phyloP scores from a whole-genome alignment of 2,888 invertebrate genomes.

The Endotricha flammealis region DNA sequence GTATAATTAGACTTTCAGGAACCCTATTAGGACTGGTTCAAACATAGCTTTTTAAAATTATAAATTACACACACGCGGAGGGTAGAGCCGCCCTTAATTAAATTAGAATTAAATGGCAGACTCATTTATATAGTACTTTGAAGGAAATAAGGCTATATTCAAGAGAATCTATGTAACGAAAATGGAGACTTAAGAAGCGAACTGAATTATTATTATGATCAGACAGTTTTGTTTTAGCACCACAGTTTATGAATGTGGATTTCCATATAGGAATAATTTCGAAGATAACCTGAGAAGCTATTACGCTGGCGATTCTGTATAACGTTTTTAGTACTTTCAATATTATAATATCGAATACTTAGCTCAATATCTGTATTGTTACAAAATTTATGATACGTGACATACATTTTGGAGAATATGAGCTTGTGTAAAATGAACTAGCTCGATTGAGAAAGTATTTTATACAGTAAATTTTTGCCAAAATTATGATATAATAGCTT shows the following conservation, averaged over 20 bases:
- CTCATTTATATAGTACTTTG: not conserved
- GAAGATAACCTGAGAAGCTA: not conserved
- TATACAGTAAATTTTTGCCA: too few species aligned
- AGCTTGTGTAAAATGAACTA: too few species aligned
- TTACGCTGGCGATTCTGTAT: too few species aligned
- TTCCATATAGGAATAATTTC: conserved; percentile 8
- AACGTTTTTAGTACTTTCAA: too few species aligned
- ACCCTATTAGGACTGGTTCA: too few species aligned
- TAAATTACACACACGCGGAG: not conserved
- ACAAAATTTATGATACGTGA: too few species aligned
- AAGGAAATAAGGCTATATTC: conserved; percentile 2
- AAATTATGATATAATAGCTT: too few species aligned
- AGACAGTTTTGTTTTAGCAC: conserved; percentile 9
- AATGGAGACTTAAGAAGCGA: conserved; percentile 9
- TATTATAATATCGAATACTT: too few species aligned
- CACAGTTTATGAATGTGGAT: conserved; percentile 5
- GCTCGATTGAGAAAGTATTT: too few species aligned
- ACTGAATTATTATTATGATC: conserved; percentile 10
- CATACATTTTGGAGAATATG: too few species aligned
- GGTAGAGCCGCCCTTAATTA: not conserved
- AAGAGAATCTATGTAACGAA: conserved; percentile 5
- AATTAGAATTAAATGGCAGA: not conserved
- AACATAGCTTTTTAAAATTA: not conserved
- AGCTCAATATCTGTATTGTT: too few species aligned
- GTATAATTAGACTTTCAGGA: not conserved